Evolutionary conservation across 2,113 vertebrate genomes (phyloP).

Genomic region (Grammomys surdaster): DNA sequence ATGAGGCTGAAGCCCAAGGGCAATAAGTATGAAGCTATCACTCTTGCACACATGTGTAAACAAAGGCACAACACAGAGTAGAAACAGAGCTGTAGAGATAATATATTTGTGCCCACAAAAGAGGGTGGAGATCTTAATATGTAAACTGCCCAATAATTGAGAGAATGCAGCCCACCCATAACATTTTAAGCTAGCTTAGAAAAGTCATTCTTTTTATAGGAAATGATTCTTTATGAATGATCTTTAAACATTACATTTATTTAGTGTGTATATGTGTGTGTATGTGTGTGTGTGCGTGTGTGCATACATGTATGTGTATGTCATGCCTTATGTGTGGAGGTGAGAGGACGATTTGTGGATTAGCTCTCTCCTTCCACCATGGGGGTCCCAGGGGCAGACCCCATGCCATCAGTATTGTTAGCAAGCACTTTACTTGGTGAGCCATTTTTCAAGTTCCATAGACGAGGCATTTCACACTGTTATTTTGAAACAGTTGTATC

Average conservation of each 20-base stretch:
- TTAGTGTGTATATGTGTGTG: background rate
- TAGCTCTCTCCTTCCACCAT: background rate
- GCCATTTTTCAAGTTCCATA: background rate
- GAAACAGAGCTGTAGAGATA: background rate
- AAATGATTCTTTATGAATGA: background rate
- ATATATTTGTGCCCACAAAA: conserved; percentile 17
- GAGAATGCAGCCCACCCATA: background rate
- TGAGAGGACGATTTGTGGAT: background rate
- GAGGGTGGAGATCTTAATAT: conserved; percentile 24
- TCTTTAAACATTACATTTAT: background rate
- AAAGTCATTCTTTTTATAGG: background rate
- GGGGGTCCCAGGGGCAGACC: background rate
- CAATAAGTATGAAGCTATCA: background rate
- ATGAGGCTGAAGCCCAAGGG: background rate
- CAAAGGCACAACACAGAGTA: background rate
- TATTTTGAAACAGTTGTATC: background rate
- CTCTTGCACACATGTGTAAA: background rate
- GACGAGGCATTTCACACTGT: background rate
- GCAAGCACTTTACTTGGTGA: background rate
- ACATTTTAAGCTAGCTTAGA: conserved; percentile 2
- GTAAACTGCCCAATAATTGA: conserved; percentile 29
- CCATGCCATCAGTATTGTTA: no score
- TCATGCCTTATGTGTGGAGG: background rate
- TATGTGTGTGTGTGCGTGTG: background rate
- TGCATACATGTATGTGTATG: background rate